Conservation (phyloP, 2,888 invertebrate genomes). For the Aquatica leii region DNA sequence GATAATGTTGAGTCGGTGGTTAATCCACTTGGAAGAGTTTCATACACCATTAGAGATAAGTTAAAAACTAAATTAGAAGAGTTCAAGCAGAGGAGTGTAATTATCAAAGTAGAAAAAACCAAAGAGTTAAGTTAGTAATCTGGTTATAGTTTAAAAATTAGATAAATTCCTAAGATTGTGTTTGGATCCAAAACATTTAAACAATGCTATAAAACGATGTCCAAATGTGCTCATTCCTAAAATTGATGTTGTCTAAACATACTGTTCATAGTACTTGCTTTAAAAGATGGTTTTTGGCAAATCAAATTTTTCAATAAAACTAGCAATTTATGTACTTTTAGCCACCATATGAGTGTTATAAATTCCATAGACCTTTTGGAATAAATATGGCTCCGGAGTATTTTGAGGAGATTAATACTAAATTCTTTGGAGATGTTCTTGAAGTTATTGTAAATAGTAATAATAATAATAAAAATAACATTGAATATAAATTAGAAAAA, state of each 20-base stretch:
- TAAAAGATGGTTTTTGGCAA: constrained; percentile 33
- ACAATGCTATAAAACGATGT: not conserved
- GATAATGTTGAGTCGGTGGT: too few relatives aligned
- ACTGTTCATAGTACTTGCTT: constrained; percentile 37
- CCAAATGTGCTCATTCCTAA: constrained; percentile 11
- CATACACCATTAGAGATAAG: not conserved
- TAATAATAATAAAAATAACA: too few relatives aligned
- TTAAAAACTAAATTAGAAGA: not conserved
- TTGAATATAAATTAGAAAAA: too few relatives aligned
- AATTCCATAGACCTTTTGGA: not conserved
- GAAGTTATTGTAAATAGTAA: not conserved
- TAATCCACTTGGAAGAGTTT: too few relatives aligned
- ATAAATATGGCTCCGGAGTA: not conserved
- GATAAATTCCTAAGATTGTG: not conserved
- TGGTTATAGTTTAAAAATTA: not conserved
- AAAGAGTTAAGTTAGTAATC: not conserved
- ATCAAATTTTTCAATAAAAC: constrained; percentile 21
- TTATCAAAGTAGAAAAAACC: not conserved
- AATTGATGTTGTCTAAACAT: constrained; percentile 28
- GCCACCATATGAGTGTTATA: too few relatives aligned
- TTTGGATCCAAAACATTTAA: constrained; percentile 1
- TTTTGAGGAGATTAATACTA: not conserved
- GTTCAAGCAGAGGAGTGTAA: not conserved
- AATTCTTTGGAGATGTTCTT: not conserved
- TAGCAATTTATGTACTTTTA: not conserved